phyloP scores from a whole-genome alignment of 2,888 invertebrate species.

The Leucania comma region DNA sequence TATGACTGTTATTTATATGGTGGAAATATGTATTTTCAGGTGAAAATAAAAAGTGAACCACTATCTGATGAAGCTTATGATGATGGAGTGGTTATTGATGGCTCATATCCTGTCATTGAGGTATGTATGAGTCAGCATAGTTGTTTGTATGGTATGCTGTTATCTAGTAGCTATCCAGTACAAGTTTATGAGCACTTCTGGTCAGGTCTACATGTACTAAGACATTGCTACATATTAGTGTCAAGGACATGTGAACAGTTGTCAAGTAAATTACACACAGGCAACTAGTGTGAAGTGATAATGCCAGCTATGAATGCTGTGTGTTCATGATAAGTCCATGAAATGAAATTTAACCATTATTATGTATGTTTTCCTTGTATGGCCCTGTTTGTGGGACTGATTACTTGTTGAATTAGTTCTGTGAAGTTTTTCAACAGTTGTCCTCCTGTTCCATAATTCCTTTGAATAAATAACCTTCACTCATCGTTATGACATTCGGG shows the following conservation, averaged over 20 bases:
- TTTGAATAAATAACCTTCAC: constrained; percentile 38
- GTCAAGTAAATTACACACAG: constrained; percentile 63
- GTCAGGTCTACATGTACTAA: constrained; percentile 62
- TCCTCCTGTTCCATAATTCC: constrained; percentile 29
- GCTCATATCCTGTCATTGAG: constrained; percentile 85
- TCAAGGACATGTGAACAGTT: constrained; percentile 83
- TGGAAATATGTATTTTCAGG: constrained; percentile 84
- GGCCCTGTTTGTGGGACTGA: constrained; percentile 23
- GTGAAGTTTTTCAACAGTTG: constrained; percentile 29
- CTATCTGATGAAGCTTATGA: constrained; percentile 89
- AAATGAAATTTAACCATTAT: constrained; percentile 41
- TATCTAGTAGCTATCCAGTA: constrained; percentile 36
- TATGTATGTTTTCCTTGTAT: constrained; percentile 57
- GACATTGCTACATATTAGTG: constrained; percentile 70
- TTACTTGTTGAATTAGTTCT: constrained; percentile 19
- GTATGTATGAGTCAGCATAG: constrained; percentile 76
- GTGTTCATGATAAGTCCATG: constrained; percentile 51
- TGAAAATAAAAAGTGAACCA: constrained; percentile 91
- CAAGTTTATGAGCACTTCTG: constrained; percentile 53
- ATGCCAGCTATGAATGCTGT: constrained; percentile 55
- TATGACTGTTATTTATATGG: constrained; percentile 71
- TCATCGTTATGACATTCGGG: constrained; percentile 28
- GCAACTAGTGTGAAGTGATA: constrained; percentile 67
- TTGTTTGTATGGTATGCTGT: constrained; percentile 32
- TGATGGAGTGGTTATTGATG: constrained; percentile 90